Evolutionary conservation across 2,888 invertebrate species (phyloP).

Genomic region (Epistrophe grossulariae): DNA sequence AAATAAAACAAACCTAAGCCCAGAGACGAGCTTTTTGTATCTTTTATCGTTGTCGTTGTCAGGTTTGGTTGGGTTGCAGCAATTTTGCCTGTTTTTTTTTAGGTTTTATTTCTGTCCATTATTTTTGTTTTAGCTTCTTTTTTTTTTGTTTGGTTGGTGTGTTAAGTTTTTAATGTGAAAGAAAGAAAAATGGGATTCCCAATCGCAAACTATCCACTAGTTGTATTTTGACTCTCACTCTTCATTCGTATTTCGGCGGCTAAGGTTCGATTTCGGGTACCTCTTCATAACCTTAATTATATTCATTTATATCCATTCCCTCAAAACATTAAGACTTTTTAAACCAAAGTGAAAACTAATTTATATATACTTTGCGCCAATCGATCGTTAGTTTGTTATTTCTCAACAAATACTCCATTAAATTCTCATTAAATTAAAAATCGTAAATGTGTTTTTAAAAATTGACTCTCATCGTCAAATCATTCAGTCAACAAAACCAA

Average conservation of each 20-base stretch:
- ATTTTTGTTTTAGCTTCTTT: conserved; percentile 77
- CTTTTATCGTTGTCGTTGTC: conserved; percentile 75
- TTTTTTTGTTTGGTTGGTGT: conserved; percentile 44
- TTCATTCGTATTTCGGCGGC: conserved; percentile 83
- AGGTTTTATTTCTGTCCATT: conserved; percentile 77
- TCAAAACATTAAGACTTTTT: conserved; percentile 13
- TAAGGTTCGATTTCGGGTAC: conserved; percentile 81
- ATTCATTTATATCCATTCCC: conserved; percentile 21
- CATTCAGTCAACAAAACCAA: conserved; percentile 34
- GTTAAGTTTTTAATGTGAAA: conserved; percentile 69
- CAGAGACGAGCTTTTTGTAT: conserved; percentile 73
- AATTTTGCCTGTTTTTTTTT: conserved; percentile 67
- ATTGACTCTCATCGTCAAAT: conserved; percentile 41
- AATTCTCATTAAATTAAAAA: conserved; percentile 35
- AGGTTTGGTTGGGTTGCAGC: conserved; percentile 66
- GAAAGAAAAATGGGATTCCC: conserved; percentile 73
- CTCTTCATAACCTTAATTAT: conserved; percentile 58
- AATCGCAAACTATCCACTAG: conserved; percentile 76
- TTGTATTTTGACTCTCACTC: conserved; percentile 82
- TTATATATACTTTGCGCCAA: conserved; percentile 22
- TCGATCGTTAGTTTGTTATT: conserved; percentile 70
- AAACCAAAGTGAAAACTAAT: conserved; percentile 25
- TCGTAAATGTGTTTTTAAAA: not conserved
- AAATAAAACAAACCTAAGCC: conserved; percentile 54
- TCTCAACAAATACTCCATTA: conserved; percentile 44